phyloP scores from a whole-genome alignment of 2,888 invertebrate genomes.

The Rhogogaster chlorosoma region DNA sequence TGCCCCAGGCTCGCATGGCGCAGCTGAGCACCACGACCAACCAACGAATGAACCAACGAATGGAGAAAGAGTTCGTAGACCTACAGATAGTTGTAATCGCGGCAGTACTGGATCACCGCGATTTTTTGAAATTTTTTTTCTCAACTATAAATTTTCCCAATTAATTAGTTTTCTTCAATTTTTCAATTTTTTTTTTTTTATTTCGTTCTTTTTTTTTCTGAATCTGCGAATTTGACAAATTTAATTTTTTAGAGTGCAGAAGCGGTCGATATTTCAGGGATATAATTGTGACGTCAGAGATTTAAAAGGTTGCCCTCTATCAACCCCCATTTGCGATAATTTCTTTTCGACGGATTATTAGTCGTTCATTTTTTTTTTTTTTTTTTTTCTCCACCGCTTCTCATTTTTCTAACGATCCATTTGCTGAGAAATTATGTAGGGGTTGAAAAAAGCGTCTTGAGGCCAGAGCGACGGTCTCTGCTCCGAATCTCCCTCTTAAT shows the following conservation, averaged over 20 bases:
- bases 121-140: neutral
- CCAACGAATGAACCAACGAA: conserved; percentile 1
- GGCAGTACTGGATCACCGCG: neutral
- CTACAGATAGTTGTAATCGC: conserved; percentile 4
- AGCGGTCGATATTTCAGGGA: neutral
- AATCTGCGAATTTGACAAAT: neutral
- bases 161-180: neutral
- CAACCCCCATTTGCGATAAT: neutral
- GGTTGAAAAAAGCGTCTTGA: neutral
- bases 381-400: neutral
- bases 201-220: neutral
- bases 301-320: neutral
- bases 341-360: neutral
- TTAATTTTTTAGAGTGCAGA: neutral
- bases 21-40: conserved; percentile 3
- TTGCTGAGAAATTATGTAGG: neutral
- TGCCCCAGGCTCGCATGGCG: conserved; percentile 27
- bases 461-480: neutral
- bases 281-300: neutral
- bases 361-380: neutral
- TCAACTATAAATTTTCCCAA: neutral
- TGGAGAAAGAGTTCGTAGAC: conserved; percentile 40
- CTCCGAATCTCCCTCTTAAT: neutral
- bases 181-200: neutral
- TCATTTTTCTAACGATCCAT: neutral